Evolutionary conservation across 2,888 invertebrate genomes (phyloP).

Genomic region (Craniophora ligustri): DNA sequence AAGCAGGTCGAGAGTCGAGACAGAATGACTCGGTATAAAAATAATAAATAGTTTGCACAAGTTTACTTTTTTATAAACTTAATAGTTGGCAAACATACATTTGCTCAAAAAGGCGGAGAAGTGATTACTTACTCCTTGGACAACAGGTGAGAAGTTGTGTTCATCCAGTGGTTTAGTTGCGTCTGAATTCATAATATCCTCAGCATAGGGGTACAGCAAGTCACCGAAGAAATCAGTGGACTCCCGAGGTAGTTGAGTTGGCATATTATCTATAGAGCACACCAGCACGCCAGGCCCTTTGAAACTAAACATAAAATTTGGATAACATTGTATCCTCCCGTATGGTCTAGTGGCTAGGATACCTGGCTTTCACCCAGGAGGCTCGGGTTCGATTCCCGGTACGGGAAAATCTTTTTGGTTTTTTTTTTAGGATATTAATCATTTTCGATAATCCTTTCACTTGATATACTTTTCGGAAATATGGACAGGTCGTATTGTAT

Average conservation of each 20-base stretch:
- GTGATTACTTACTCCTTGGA: slow-evolving; percentile 89
- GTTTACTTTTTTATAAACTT: no score
- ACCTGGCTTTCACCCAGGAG: slow-evolving; percentile 92
- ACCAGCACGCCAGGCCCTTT: slow-evolving; percentile 99
- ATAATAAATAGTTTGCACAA: no score
- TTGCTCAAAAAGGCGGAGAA: background rate
- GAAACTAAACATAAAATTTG: slow-evolving; percentile 89
- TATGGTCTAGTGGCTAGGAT: slow-evolving; percentile 92
- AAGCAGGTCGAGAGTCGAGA: background rate
- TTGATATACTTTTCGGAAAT: no score
- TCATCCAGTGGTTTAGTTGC: slow-evolving; percentile 93
- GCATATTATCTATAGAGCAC: slow-evolving; percentile 99
- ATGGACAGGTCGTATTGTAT: no score
- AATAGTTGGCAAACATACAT: background rate
- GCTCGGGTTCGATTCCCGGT: slow-evolving; percentile 93
- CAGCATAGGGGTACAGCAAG: slow-evolving; percentile 95
- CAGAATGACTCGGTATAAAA: no score
- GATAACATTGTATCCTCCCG: slow-evolving; percentile 71
- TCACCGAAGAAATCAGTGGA: slow-evolving; percentile 99
- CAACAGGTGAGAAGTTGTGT: slow-evolving; percentile 92
- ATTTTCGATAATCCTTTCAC: no score
- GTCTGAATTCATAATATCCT: slow-evolving; percentile 96
- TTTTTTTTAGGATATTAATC: background rate
- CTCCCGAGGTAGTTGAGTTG: slow-evolving; percentile 98
- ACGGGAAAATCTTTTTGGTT: slow-evolving; percentile 81